These are phyloP conservation scores for Elymnias hypermnestra DNA, from an alignment of 1,140 invertebrate species.

Conservation along the genomic window DNA sequence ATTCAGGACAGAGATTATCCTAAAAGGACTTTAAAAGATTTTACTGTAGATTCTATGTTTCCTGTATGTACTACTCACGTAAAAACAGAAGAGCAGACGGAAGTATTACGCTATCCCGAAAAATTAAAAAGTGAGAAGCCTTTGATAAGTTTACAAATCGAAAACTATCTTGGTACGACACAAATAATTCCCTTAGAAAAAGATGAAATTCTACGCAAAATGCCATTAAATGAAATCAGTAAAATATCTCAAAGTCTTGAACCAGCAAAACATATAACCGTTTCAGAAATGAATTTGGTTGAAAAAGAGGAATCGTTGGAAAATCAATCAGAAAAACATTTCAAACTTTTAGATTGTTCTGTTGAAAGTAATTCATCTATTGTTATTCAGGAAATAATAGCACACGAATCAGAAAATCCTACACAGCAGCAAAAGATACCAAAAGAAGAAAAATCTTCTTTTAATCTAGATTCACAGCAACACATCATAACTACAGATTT, in stretches of 20 bases:
- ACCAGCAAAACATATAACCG: constrained; percentile 30
- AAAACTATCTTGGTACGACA: constrained; percentile 34
- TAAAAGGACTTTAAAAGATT: constrained; percentile 27
- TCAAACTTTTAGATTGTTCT: constrained; percentile 18
- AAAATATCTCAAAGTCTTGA: constrained; percentile 20
- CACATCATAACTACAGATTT: constrained; percentile 42
- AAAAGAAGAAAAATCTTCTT: constrained; percentile 26
- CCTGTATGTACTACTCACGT: constrained; percentile 34
- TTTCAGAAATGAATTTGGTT: constrained; percentile 32
- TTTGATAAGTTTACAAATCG: constrained; percentile 29
- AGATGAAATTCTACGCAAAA: constrained; percentile 11
- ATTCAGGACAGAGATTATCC: constrained; percentile 9
- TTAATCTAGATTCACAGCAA: constrained; percentile 39
- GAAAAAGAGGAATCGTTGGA: constrained; percentile 36
- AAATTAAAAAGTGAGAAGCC: constrained; percentile 22
- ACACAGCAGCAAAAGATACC: constrained; percentile 8
- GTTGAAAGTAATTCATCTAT: constrained; percentile 34
- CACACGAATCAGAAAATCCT: constrained; percentile 31
- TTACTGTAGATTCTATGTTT: constrained; percentile 32
- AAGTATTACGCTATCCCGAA: constrained; percentile 25
- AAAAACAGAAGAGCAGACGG: constrained; percentile 30
- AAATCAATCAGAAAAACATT: constrained; percentile 4
- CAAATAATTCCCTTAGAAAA: constrained; percentile 38
- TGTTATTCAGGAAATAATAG: constrained; percentile 39
- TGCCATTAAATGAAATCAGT: constrained; percentile 8